Conservation (phyloP, 1,140 invertebrate species). For the Lepidotrigona ventralis region DNA sequence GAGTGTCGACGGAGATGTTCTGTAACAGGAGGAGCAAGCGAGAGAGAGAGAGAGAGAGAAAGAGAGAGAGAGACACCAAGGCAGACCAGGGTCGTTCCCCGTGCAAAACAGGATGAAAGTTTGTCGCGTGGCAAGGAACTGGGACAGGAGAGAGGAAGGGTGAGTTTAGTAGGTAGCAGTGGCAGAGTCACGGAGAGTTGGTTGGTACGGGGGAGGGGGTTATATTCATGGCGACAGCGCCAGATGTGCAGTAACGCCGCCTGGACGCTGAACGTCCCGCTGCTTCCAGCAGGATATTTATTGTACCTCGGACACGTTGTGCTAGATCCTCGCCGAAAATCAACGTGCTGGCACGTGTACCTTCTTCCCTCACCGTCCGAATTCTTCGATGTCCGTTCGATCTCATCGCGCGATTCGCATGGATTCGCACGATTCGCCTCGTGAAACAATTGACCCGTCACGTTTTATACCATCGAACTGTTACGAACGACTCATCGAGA, state of each 20-base stretch:
- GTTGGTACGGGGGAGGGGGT: conserved; percentile 39
- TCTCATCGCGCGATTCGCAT: conserved; percentile 10
- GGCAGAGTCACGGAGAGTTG: conserved; percentile 24
- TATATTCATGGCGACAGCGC: conserved; percentile 73
- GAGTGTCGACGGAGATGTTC: not conserved
- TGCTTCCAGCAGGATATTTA: conserved; percentile 68
- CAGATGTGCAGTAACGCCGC: conserved; percentile 69
- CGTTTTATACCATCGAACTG: too few species aligned
- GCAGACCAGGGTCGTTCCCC: not conserved
- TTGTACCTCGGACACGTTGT: conserved; percentile 63
- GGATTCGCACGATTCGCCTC: not conserved
- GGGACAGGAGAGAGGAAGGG: conserved; percentile 26
- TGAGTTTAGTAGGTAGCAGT: conserved; percentile 53
- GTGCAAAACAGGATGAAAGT: conserved; percentile 68
- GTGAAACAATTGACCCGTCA: not conserved
- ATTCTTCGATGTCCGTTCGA: conserved; percentile 27
- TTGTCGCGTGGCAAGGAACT: conserved; percentile 53
- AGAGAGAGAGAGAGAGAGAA: not conserved
- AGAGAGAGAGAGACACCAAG: not conserved
- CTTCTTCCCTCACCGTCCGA: not conserved
- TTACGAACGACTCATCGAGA: too few species aligned
- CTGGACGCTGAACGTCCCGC: conserved; percentile 73
- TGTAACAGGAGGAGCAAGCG: too few species aligned
- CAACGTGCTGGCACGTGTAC: conserved; percentile 47
- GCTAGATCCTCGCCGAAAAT: conserved; percentile 41